Base-by-base conservation (phyloP, 92 coral and sea anemone genomes). In the Diadumene lineata region DNA sequence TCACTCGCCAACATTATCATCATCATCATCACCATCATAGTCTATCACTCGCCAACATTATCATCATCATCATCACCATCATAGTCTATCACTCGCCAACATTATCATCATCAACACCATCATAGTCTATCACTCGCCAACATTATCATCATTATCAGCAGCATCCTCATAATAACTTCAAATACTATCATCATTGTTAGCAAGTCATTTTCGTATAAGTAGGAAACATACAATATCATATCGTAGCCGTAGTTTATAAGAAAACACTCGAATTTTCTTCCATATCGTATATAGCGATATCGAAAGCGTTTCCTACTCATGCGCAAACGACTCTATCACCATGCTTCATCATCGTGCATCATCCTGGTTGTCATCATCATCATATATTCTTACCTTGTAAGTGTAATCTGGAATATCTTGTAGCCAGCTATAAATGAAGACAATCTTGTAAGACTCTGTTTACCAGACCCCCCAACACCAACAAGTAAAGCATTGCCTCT, bases 391-490 rank as follows among this genome's bases (percentile, higher is more conserved):
- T 26, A 91, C 98, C 98, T 87, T 16, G 98, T 93, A 11, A 93
- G 81, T 1, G 98, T 93, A 51, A 93, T 93, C 85, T 94, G 98
- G 73, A 94, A 94, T 29, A 88, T 88, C 66, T 91, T 88, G 82
- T 88, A 94, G 66, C 94, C 97, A 56, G 97, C 97, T 18, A 94
- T 94, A 63, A 80, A 91, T 18, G 98, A 88, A 0, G 98, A 92
- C 50, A 94, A 86, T 21, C 90, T 77, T 0, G 98, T 91, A 26
- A 94, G 70, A 51, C 98, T 94, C 72, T 94, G 98, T 60, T 91
- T 91, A 0, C 98, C 98, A 11, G 94, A 88, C 13, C 98, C 98
- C 9, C 98, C 98, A 1, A 94, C 98, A 16, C 98, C 98, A 18
- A 94, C 98, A 7, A 94, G 88, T n/a, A 94, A 82, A 27, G 97